phyloP scores from a whole-genome alignment of 2,113 vertebrate genomes.

The Seriola quinqueradiata region DNA sequence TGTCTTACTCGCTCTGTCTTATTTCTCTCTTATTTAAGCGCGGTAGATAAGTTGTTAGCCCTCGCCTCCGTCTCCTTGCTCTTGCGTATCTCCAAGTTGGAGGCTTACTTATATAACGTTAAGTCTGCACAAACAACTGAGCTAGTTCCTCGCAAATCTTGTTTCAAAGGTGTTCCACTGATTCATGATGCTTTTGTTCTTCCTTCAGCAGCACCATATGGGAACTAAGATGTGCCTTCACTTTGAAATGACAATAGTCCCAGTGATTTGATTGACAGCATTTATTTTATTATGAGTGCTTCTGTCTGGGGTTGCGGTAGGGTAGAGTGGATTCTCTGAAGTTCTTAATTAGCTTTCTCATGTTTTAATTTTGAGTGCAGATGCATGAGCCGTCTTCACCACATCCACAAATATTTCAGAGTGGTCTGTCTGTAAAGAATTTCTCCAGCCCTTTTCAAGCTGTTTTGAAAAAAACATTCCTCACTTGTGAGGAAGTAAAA shows the following conservation, averaged over 20 bases:
- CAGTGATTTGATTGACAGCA: constrained; percentile 74
- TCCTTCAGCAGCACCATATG: constrained; percentile 67
- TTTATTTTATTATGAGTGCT: constrained; percentile 61
- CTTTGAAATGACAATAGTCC: constrained; percentile 70
- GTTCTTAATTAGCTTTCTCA: constrained; percentile 73
- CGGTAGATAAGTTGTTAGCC: constrained; percentile 55
- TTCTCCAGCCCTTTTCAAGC: background rate
- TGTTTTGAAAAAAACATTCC: constrained; percentile 9
- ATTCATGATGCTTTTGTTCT: constrained; percentile 75
- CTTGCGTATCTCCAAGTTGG: constrained; percentile 61
- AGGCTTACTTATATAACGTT: constrained; percentile 60
- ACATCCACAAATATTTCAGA: constrained; percentile 17
- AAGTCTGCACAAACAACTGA: constrained; percentile 67
- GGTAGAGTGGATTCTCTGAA: constrained; percentile 57
- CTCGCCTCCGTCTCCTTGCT: constrained; percentile 47
- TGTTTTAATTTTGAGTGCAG: constrained; percentile 51
- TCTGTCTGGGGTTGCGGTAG: constrained; percentile 53
- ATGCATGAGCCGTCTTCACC: constrained; percentile 7
- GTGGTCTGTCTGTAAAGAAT: constrained; percentile 35
- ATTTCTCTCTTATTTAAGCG: constrained; percentile 45
- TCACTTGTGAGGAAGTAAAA: constrained; percentile 35
- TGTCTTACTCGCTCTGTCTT: constrained; percentile 24
- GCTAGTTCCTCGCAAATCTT: constrained; percentile 69
- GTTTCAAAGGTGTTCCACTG: constrained; percentile 75
- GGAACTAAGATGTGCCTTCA: constrained; percentile 68